Percentiles rank a stretch among this genome's conserved stretches.
These are phyloP conservation scores for Macquaria ambigua DNA, from an alignment of 2,113 vertebrate genomes.

Conservation along the genomic window DNA sequence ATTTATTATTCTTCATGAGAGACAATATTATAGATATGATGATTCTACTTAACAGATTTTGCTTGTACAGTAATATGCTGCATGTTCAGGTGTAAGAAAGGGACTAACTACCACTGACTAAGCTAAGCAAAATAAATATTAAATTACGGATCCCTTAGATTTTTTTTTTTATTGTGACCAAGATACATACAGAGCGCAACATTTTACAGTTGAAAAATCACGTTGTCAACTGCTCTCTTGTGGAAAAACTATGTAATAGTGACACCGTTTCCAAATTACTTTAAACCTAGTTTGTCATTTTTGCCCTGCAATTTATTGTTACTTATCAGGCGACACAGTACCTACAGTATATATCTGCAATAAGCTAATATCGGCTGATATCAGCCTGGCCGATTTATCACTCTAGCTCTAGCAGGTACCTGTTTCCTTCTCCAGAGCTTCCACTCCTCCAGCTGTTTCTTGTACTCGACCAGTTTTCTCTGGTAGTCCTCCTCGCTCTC, in stretches of 20 bases:
- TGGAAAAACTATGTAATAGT: background rate
- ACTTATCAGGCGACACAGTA: background rate
- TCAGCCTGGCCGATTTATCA: background rate
- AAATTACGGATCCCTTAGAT: background rate
- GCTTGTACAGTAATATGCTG: background rate
- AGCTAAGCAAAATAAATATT: background rate
- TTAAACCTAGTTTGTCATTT: no score
- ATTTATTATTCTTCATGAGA: background rate
- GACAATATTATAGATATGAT: background rate
- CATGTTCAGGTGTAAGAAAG: no score
- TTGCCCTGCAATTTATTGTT: background rate
- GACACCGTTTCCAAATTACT: background rate
- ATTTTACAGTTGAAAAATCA: background rate
- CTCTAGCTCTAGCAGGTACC: constrained; percentile 71
- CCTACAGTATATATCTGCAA: background rate
- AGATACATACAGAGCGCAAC: no score
- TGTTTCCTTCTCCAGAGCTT: constrained; percentile 90
- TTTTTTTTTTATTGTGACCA: no score
- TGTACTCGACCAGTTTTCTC: constrained; percentile 86
- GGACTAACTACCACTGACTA: no score
- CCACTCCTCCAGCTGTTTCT: constrained; percentile 87
- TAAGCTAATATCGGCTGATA: background rate
- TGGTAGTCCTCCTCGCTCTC: constrained; percentile 88
- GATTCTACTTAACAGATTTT: background rate
- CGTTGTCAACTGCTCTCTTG: background rate